Evolutionary conservation across 2,797 vertebrate genomes (phyloP).

Genomic region (Rhinichthys osculus): DNA sequence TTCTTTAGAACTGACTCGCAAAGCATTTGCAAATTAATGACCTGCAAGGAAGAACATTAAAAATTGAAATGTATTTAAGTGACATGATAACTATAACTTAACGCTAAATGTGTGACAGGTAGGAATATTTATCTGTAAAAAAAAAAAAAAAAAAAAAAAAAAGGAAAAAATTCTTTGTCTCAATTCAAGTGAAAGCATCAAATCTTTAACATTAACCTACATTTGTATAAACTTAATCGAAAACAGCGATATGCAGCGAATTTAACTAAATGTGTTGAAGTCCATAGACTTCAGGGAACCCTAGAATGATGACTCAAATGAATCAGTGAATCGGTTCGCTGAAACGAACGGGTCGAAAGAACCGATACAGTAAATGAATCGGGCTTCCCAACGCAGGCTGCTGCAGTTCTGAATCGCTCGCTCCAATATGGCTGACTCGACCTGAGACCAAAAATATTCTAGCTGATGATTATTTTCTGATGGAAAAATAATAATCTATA

Average conservation of each 20-base stretch:
- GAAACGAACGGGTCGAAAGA: not conserved
- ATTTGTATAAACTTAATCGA: not conserved
- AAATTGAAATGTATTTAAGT: not conserved
- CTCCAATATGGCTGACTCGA: slow-evolving; percentile 66
- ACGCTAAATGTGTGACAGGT: too few species aligned
- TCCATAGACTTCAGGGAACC: not conserved
- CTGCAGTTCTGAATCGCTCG: slow-evolving; percentile 8
- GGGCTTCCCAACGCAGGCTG: not conserved
- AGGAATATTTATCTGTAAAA: not conserved
- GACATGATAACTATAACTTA: not conserved
- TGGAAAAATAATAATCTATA: not conserved
- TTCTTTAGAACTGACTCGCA: not conserved
- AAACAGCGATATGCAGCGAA: not conserved
- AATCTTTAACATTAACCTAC: not conserved
- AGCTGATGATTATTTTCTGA: not conserved
- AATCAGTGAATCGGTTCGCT: not conserved
- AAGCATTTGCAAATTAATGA: not conserved
- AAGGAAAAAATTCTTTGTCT: too few species aligned
- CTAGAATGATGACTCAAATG: not conserved
- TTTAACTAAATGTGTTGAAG: too few species aligned
- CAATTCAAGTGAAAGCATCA: not conserved
- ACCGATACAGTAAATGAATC: slow-evolving; percentile 14
- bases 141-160: too few species aligned
- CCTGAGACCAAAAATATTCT: slow-evolving; percentile 7
- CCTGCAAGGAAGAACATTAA: not conserved